Evolutionary conservation across 2,113 vertebrate genomes (phyloP), one percentile per base, ranked within the genome.

Genomic region (Orcinus orca): DNA sequence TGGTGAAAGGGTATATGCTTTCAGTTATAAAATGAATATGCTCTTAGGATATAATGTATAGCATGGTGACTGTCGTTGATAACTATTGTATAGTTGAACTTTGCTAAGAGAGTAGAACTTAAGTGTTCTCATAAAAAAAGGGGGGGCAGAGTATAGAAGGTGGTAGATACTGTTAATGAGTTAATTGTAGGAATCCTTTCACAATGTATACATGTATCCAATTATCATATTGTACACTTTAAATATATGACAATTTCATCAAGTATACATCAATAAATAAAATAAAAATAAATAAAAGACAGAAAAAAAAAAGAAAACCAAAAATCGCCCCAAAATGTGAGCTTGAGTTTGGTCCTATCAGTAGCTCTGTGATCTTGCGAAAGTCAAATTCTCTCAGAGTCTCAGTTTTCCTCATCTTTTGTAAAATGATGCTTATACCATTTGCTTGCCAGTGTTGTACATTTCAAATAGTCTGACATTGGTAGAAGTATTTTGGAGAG

Each of bases 361-460:
- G 4, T 60, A 84, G 71, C 41, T 97, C 88, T 81, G 60, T 60
- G 76, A 63, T 88, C 85, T 88, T 95, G 38, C 71, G 82, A 80
- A 84, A 93, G 10, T 74, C 47, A 50, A 71, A 60, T 88, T 85
- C 55, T 96, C 53, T 85, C 38, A 55, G 9, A 26, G 53, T 81
- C 62, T 90, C 77, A 9, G 26, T 88, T 60, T 85, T 76, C n/a
- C 36, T 90, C 21, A 88, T 60, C 15, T 55, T 88, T 94, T 44
- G 36, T 53, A 67, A 95, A 96, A 84, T 68, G 84, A 73, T 93
- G 21, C 23, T 77, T 94, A 63, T 17, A 62, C 23, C 18, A 68
- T 15, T 90, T 93, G 44, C 7, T 95, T n/a, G 68, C 63, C 5
- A 33, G 41, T 74, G 55, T 89, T 77, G 44, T 17, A 41, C 73